These are phyloP conservation scores for Struthidea cinerea DNA, from an alignment of 2,113 vertebrate genomes.

Conservation along the genomic window DNA sequence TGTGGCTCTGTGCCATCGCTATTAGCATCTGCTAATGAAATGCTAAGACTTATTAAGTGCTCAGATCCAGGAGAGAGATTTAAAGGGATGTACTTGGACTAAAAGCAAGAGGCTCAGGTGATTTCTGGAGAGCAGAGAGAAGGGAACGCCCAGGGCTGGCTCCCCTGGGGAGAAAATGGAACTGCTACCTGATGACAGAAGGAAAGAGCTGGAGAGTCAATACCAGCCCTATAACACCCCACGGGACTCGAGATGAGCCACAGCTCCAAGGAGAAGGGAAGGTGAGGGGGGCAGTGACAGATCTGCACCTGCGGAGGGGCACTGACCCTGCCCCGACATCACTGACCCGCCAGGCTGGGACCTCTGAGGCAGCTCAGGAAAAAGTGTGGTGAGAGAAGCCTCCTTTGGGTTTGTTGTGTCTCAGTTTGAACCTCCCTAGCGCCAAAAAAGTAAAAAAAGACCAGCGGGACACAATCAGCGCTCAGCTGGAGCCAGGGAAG, in stretches of 20 bases:
- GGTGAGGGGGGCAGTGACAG: background rate
- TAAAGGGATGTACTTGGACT: background rate
- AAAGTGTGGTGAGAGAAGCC: background rate
- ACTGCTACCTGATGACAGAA: background rate
- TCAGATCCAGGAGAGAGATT: background rate
- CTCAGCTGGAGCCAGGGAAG: background rate
- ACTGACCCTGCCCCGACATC: background rate
- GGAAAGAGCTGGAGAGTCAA: background rate
- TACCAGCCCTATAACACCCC: background rate
- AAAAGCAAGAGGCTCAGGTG: background rate
- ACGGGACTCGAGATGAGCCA: rapidly evolving
- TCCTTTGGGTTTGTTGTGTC: background rate
- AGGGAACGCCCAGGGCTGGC: background rate
- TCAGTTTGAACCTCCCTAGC: background rate
- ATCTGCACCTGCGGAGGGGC: background rate
- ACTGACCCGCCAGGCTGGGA: background rate
- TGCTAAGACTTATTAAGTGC: constrained; percentile 23
- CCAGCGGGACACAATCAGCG: background rate
- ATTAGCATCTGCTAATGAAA: constrained; percentile 43
- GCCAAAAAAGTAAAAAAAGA: background rate
- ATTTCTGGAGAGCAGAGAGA: background rate
- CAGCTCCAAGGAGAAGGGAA: background rate
- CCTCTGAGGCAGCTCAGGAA: background rate
- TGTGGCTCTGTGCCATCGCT: background rate
- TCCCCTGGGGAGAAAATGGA: background rate